Evolutionary conservation across 2,888 invertebrate species (phyloP), one percentile per base, ranked within the genome.

Genomic region (Copidosoma aretas): DNA sequence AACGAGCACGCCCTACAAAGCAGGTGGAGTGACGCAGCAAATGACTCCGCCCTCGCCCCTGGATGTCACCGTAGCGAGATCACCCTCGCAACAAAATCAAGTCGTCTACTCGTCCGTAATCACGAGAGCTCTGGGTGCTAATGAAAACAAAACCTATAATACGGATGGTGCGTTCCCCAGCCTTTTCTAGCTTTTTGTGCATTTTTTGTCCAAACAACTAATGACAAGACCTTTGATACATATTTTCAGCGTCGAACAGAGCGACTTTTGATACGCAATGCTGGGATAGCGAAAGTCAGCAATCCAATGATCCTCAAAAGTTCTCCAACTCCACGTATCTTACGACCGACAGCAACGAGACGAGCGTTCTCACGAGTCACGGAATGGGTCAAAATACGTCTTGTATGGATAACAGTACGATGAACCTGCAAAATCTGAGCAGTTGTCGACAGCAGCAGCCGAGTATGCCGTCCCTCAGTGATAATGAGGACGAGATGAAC

Each of bases 61-160:
- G 74, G 91, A 91, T 77, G 91, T 89, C 17, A 89, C 91, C 0
- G 87, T 91, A 15, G 86, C 91, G 3, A 84, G 91, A 71, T 88
- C 91, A 8, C 87, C 89, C 52, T 85, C 87, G 0, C 86, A 87
- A 0, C 86, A 87, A 0, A 87, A 88, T 56, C 88, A 89, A 80
- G 91, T 93, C 71, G 93, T 90, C 67, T 93, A 94, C 82, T 91
- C 93, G 61, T 93, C 93, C 74, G 93, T 94, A 71, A 94, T 94
- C 78, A 92, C 92, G 52, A 86, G 92, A 77, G 90, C 92, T 75
- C 82, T 91, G 77, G 90, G 89, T 73, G 85, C 88, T 65, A 88
- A 89, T 74, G 90, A 90, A 82, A 87, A 77, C 25, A 83, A 83
- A 67, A 54, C 77, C 0, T 82, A 81, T 58, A 78, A 71, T 15